phyloP scores from a whole-genome alignment of 1,140 invertebrate species.

The Latrodectus geometricus region DNA sequence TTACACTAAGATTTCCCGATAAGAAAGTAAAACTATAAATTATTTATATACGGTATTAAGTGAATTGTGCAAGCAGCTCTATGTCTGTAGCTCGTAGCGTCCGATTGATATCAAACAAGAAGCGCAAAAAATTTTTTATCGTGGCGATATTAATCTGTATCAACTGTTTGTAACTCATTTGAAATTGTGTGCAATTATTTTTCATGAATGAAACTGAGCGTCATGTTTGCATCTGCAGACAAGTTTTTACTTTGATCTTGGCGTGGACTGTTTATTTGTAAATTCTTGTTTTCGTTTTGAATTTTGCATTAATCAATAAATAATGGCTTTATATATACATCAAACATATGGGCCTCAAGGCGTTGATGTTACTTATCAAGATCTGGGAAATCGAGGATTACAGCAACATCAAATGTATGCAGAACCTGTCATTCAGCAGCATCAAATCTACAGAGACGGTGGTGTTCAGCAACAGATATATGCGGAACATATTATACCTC shows the following conservation, averaged over 20 bases:
- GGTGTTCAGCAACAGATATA: conserved; percentile 45
- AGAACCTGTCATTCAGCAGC: conserved; percentile 58
- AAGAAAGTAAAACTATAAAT: too few relatives aligned
- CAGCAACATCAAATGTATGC: conserved; percentile 59
- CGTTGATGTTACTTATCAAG: conserved; percentile 55
- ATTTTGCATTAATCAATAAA: background rate
- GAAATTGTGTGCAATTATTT: background rate
- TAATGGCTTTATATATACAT: conserved; percentile 53
- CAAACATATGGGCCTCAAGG: conserved; percentile 42
- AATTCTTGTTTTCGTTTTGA: background rate
- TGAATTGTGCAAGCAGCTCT: background rate
- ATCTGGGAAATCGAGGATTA: conserved; percentile 48
- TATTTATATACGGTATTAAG: too few relatives aligned
- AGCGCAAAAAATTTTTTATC: conserved; percentile 22
- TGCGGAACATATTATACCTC: conserved; percentile 51
- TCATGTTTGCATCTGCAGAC: too few relatives aligned
- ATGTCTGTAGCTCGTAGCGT: conserved; percentile 30
- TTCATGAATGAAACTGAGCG: too few relatives aligned
- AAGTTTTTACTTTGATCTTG: background rate
- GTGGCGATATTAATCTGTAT: conserved; percentile 6
- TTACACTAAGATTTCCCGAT: too few relatives aligned
- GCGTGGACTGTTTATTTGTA: background rate
- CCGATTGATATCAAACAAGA: conserved; percentile 23
- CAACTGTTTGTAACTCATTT: background rate
- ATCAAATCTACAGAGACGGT: conserved; percentile 42